These are phyloP conservation scores for Lagocephalus sceleratus DNA, from an alignment of 2,797 vertebrate genomes.

Conservation along the genomic window DNA sequence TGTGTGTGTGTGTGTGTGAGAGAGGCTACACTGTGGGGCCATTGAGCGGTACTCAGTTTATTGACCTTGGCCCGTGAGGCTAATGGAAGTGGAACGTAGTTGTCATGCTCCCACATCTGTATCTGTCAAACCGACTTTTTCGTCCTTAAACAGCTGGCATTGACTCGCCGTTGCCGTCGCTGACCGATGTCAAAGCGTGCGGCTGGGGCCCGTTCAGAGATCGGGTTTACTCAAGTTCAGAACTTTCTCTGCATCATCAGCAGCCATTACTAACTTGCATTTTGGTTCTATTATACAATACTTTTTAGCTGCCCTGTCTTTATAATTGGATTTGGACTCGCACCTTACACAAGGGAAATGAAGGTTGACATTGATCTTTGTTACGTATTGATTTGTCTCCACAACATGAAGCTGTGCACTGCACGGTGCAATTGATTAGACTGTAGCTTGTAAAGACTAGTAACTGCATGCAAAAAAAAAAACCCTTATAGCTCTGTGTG, in stretches of 20 bases:
- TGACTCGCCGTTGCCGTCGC: not conserved
- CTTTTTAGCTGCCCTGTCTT: constrained; percentile 37
- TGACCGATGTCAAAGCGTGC: no score
- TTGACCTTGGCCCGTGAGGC: constrained; percentile 73
- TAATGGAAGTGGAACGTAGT: constrained; percentile 76
- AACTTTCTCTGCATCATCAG: not conserved
- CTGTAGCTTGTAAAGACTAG: constrained; percentile 39
- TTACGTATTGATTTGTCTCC: constrained; percentile 66
- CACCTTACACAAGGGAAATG: constrained; percentile 66
- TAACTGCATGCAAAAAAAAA: constrained; percentile 29
- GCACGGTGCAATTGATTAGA: constrained; percentile 48
- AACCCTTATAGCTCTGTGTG: constrained; percentile 2
- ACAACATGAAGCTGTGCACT: constrained; percentile 49
- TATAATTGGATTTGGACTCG: constrained; percentile 76
- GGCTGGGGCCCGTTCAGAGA: no score
- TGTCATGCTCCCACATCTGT: constrained; percentile 15
- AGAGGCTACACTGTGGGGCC: constrained; percentile 37
- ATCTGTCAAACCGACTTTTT: constrained; percentile 20
- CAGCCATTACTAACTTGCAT: not conserved
- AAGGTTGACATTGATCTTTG: constrained; percentile 69
- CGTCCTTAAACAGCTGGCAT: constrained; percentile 4
- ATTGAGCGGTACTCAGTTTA: constrained; percentile 50
- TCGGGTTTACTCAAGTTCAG: no score
- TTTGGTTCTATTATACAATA: constrained; percentile 38
- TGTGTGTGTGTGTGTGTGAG: not conserved